Conservation (phyloP, 2,888 invertebrate genomes). For the Chloroclysta siterata region DNA sequence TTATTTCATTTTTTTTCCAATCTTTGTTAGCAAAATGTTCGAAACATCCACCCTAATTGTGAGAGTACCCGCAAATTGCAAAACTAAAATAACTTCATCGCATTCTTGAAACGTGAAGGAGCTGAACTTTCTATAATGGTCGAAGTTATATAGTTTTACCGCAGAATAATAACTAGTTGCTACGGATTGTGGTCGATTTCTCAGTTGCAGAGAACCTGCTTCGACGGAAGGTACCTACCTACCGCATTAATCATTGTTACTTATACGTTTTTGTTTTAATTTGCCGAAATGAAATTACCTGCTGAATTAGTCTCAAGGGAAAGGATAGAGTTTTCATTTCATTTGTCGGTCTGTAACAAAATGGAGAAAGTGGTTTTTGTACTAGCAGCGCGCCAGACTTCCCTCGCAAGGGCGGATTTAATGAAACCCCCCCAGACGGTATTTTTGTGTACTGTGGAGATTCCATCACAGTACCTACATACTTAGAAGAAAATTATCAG, state of each 20-base stretch:
- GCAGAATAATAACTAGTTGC: slow-evolving; percentile 18
- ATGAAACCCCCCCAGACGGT: no score
- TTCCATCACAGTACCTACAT: no score
- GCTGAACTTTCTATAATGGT: slow-evolving; percentile 33
- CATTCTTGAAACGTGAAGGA: slow-evolving; percentile 31
- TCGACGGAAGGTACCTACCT: slow-evolving; percentile 21
- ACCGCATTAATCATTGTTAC: slow-evolving; percentile 43
- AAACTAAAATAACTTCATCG: slow-evolving; percentile 33
- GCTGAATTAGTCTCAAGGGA: slow-evolving; percentile 2
- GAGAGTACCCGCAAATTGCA: slow-evolving; percentile 13
- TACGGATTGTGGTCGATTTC: slow-evolving; percentile 10
- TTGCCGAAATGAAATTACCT: slow-evolving; percentile 25
- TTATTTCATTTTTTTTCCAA: no score
- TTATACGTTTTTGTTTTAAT: slow-evolving; percentile 26
- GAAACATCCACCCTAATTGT: slow-evolving; percentile 16
- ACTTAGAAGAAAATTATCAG: no score
- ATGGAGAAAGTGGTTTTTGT: not conserved
- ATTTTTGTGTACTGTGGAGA: no score
- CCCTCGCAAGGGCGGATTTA: no score
- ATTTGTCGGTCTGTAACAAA: not conserved
- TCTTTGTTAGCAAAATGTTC: slow-evolving; percentile 4
- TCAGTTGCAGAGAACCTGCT: not conserved
- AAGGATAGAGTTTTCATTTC: not conserved
- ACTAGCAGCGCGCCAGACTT: not conserved
- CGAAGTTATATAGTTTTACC: slow-evolving; percentile 34